Base-by-base conservation (phyloP, 35 echinoderm and acorn worm genomes). In the Eucidaris tribuloides region DNA sequence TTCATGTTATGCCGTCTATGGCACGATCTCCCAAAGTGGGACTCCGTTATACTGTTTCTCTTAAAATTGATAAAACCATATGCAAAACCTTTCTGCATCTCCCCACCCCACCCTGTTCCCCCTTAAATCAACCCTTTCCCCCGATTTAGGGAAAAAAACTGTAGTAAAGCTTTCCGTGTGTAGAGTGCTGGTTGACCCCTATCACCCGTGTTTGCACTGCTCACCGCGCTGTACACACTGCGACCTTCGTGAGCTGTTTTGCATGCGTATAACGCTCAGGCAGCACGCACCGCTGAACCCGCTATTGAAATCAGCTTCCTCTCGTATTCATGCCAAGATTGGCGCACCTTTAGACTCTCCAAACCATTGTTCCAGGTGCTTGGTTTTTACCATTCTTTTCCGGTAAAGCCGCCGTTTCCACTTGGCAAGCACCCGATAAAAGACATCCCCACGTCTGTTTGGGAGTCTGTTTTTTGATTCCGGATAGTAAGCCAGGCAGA, bases 291-390 rank as follows among this genome's bases (percentile, higher is more conserved):
- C 29, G 61, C 61, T 64, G 28, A 22, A 42, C 41, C 38, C 33
- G 29, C 68, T 74, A 38, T 74, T 44, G 28, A 74, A 38, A 42
- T 74, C 37, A 44, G 68, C 41, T 74, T 74, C 68, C 68, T 74
- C 68, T 41, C 68, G 13, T 44, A 74, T 74, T 74, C 68, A 74
- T 35, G 34, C 68, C 11, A 25, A 74, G 68, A 38, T 74, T 74
- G 68, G 68, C 68, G 37, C 68, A 74, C 68, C 68, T 38, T 74
- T 44, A 74, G 68, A 74, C 35, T 40, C 44, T 9, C 68, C 28
- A 74, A 74, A 40, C 68, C 68, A 74, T 74, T 74, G 68, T 74
- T 74, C 68, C 68, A 74, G 68, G 34, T 44, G 68, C 68, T 36
- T 74, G 68, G 35, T 74, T 74, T 41, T 74, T 25, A 33, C 68